Percentiles rank a stretch among this genome's conserved stretches.
Conservation (phyloP, 1,140 invertebrate species). For the Apis dorsata region DNA sequence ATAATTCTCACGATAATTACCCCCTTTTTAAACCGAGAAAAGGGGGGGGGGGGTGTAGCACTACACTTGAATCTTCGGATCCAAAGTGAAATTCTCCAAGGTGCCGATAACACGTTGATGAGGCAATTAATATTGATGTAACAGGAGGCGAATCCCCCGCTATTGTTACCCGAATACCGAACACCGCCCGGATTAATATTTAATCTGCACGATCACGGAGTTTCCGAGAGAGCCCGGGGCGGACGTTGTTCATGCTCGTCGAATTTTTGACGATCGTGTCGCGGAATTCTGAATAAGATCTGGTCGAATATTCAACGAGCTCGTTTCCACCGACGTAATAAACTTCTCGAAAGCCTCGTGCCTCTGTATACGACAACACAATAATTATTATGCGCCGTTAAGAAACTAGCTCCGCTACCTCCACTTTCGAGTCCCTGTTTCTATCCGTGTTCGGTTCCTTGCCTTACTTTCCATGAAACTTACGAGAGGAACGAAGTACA, state of each 20-base stretch:
- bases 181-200: slow-evolving; percentile 56
- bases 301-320: slow-evolving; percentile 37
- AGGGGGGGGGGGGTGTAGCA: too few species aligned
- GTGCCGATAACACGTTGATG: slow-evolving; percentile 62
- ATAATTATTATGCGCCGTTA: slow-evolving; percentile 61
- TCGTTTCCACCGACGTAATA: slow-evolving; percentile 37
- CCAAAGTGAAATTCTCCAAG: slow-evolving; percentile 37
- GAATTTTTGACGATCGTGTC: slow-evolving; percentile 53
- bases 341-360: slow-evolving; percentile 37
- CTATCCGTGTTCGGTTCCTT: too few species aligned
- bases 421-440: not conserved
- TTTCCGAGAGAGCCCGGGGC: not conserved
- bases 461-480: not conserved
- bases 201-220: slow-evolving; percentile 24
- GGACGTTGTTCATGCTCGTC: slow-evolving; percentile 25
- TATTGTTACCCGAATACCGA: slow-evolving; percentile 51
- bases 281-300: slow-evolving; percentile 7
- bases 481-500: slow-evolving; percentile 32
- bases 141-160: slow-evolving; percentile 25
- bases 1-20: slow-evolving; percentile 8
- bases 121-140: slow-evolving; percentile 62
- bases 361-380: slow-evolving; percentile 17
- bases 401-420: slow-evolving; percentile 51
- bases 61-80: not conserved
- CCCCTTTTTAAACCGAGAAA: not conserved